These are phyloP conservation scores for Tenthredo amoena DNA, from an alignment of 2,888 invertebrate species.

Conservation along the genomic window DNA sequence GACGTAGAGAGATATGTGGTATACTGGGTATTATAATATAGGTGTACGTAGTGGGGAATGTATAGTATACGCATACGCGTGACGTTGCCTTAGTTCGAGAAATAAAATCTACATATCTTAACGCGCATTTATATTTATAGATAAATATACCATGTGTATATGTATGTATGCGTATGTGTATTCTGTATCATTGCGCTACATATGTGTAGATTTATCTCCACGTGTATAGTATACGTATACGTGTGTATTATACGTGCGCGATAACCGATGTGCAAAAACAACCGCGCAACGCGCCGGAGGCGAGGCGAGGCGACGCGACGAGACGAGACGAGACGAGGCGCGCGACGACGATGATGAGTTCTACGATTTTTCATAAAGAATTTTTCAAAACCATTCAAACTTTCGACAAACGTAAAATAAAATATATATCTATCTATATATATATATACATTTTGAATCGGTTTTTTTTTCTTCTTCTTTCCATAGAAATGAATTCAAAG, in stretches of 20 bases:
- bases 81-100: slow-evolving; percentile 1
- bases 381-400: background rate
- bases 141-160: background rate
- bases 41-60: background rate
- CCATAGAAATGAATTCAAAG: too few relatives aligned
- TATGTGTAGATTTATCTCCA: background rate
- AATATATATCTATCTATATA: too few relatives aligned
- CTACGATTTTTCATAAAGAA: background rate
- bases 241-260: background rate
- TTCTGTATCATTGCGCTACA: background rate
- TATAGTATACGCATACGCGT: background rate
- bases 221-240: background rate
- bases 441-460: too few relatives aligned
- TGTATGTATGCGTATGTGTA: background rate
- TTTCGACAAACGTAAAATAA: background rate
- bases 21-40: too few relatives aligned
- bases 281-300: background rate
- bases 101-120: slow-evolving; percentile 37
- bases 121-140: slow-evolving; percentile 44
- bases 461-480: too few relatives aligned
- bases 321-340: background rate
- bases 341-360: background rate
- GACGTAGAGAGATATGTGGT: background rate
- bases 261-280: slow-evolving; percentile 2
- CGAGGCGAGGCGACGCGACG: too few relatives aligned